Evolutionary conservation across 2,888 invertebrate species (phyloP).

Genomic region (Digitonthophagus gazella): DNA sequence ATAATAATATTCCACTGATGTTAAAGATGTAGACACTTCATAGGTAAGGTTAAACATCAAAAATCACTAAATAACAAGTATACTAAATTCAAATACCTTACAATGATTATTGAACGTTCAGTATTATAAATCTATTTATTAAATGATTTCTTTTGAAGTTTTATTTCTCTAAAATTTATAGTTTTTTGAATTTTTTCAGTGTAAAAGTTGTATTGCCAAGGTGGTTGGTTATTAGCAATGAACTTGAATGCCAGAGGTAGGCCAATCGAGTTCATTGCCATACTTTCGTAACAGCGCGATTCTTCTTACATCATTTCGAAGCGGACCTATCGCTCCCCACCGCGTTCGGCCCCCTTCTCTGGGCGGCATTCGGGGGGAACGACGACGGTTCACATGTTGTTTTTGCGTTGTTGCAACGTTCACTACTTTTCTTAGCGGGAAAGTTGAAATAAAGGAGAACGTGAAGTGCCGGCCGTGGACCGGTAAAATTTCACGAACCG

Average conservation of each 20-base stretch:
- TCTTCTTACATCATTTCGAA: constrained; percentile 50
- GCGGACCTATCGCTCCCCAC: constrained; percentile 2
- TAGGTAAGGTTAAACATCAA: no score
- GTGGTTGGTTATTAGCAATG: constrained; percentile 42
- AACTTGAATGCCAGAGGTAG: constrained; percentile 49
- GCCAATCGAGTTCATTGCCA: constrained; percentile 51
- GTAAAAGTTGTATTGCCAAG: constrained; percentile 18
- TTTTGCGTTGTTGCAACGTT: background rate
- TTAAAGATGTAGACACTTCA: no score
- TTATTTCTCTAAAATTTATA: background rate
- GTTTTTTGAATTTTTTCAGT: no score
- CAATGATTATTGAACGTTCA: no score
- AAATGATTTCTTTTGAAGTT: background rate
- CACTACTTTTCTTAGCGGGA: background rate
- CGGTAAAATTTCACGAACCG: constrained; percentile 2
- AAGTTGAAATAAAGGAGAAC: constrained; percentile 2
- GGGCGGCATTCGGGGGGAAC: background rate
- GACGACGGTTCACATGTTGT: background rate
- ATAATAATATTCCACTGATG: no score
- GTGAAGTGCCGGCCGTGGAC: background rate
- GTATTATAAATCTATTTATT: no score
- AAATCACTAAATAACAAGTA: no score
- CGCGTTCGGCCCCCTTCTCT: background rate
- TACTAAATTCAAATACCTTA: no score
- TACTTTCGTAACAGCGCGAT: constrained; percentile 51